Evolutionary conservation across 2,888 invertebrate species (phyloP).

Genomic region (Toxonevra muliebris): DNA sequence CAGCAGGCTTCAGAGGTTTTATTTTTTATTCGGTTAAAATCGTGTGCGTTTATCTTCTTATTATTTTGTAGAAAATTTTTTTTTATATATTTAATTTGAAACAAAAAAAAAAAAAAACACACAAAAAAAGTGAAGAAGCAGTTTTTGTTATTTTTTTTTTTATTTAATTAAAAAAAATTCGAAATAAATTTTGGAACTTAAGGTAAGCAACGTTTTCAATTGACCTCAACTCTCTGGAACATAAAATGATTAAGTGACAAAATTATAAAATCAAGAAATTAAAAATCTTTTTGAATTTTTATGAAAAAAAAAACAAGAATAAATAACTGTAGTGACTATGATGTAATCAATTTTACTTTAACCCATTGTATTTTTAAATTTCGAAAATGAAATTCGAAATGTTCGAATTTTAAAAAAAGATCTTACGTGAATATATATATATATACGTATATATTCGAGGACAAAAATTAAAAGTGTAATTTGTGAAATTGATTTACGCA

Average conservation of each 20-base stretch:
- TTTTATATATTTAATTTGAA: conserved; percentile 17
- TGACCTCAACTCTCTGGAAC: background rate
- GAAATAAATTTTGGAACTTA: conserved; percentile 1
- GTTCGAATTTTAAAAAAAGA: too few relatives aligned
- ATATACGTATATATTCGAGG: too few relatives aligned
- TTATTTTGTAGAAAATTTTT: conserved; percentile 21
- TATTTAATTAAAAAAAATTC: background rate
- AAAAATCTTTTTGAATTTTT: background rate
- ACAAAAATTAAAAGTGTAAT: too few relatives aligned
- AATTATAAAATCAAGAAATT: background rate
- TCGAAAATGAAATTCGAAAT: conserved; percentile 14
- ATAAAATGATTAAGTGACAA: background rate
- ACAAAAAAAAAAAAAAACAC: conserved; percentile 12
- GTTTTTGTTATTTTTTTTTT: background rate
- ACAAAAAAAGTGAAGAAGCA: conserved; percentile 9
- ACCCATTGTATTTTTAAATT: conserved; percentile 24
- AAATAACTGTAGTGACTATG: background rate
- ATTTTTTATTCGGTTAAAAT: conserved; percentile 26
- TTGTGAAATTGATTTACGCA: too few relatives aligned
- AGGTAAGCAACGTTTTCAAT: background rate
- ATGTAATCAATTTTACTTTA: background rate
- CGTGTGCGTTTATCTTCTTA: conserved; percentile 18
- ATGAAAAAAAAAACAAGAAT: background rate
- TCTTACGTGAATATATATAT: too few relatives aligned
- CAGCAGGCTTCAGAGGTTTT: conserved; percentile 41